These are phyloP conservation scores for Dallia pectoralis DNA, from an alignment of 2,797 vertebrate genomes.

Conservation along the genomic window DNA sequence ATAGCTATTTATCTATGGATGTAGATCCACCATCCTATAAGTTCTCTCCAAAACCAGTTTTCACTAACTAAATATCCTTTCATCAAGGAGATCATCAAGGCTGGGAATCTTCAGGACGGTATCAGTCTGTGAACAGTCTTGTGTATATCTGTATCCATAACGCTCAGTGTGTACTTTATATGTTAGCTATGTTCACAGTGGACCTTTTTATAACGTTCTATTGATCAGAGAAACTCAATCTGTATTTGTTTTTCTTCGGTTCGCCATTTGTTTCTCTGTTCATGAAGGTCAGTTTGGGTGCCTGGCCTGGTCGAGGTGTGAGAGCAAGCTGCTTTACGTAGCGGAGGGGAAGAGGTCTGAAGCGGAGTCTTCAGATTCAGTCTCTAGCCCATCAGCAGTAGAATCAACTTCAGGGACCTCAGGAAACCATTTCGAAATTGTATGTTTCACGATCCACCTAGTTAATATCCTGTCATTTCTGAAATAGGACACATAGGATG, in stretches of 20 bases:
- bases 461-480: neutral
- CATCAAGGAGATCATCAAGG: no score
- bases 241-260: neutral
- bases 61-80: no score
- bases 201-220: neutral
- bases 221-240: neutral
- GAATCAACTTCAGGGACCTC: constrained; percentile 3
- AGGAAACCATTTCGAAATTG: constrained; percentile 4
- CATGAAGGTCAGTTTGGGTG: constrained; percentile 66
- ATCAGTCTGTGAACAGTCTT: no score
- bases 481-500: neutral
- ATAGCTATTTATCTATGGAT: no score
- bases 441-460: neutral
- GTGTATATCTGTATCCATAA: no score
- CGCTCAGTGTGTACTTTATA: neutral
- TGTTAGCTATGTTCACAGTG: neutral
- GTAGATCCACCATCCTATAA: no score
- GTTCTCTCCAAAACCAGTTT: no score
- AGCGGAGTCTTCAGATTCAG: constrained; percentile 10
- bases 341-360: constrained; percentile 59
- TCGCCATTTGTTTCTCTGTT: neutral
- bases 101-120: no score
- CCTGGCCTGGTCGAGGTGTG: constrained; percentile 69
- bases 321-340: constrained; percentile 67
- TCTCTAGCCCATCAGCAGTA: neutral